Evolutionary conservation across 1,140 invertebrate species (phyloP), one percentile per base, ranked within the genome.

Genomic region (Caerostris extrusa): DNA sequence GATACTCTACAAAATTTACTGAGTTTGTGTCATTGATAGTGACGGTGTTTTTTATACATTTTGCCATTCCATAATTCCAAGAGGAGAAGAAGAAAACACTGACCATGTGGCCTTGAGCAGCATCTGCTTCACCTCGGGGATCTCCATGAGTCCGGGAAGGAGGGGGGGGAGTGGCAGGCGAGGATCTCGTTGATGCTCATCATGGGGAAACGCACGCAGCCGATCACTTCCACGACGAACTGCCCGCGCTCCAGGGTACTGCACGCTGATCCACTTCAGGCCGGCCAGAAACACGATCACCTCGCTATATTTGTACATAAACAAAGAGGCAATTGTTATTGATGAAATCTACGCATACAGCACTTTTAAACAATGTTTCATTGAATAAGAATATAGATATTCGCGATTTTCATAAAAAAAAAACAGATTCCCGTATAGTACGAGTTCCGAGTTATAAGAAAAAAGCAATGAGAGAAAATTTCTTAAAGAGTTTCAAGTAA

Each of bases 121-220:
- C 71, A 69, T 50, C 3, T 71, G 17, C 7, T 58, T 90, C 7
- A 94, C 50, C 2, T 61, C 61, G 0, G 85, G 69, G 3, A 83
- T n/a, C 12, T 93, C 60, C 50, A 85, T 50, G 50, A 93, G 57
- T 3, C 91, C 91, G 1, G 90, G 94, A 3, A 94, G 50, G 5
- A 94, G 19, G 5, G 94, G 94, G 94, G 94, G 12, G 61, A 56
- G 60, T 83, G 69, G 61, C 94, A 94, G 8, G 94, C 94, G 7
- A 94, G 53, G 10, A 94, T 71, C 50, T 94, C 94, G 7, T 93
- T 77, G n/a, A 94, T 19, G 3, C 19, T 93, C 94, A 94, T 94
- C 58, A 71, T 53, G 7, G 91, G 57, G 19, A 94, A 94, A 3
- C 94, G 71, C 0, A 94, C 91, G 19, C 94, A 93, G 3, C 7